These are phyloP conservation scores for Polymixis flavicincta DNA, from an alignment of 2,888 invertebrate species.

Conservation along the genomic window DNA sequence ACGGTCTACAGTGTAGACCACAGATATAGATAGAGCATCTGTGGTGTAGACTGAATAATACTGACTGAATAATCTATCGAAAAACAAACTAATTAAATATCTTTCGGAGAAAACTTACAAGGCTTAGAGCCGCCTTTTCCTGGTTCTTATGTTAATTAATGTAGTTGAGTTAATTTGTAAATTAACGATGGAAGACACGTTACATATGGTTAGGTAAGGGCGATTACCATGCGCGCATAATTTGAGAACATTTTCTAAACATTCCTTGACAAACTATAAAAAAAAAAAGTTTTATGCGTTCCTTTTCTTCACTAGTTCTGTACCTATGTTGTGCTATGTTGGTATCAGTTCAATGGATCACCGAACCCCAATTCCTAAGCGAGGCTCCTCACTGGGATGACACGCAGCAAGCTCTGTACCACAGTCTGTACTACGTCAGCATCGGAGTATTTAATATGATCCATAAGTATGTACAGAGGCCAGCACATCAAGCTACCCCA, in stretches of 20 bases:
- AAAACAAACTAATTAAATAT: neutral
- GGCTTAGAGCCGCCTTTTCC: neutral
- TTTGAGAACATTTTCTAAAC: neutral
- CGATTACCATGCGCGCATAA: neutral
- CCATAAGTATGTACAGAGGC: no score
- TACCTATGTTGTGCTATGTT: constrained; percentile 71
- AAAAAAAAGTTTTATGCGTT: neutral
- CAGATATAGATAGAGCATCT: no score
- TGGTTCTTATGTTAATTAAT: neutral
- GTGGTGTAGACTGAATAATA: no score
- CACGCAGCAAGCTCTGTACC: no score
- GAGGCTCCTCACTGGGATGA: constrained; percentile 94
- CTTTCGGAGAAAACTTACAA: neutral
- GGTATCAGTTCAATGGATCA: constrained; percentile 83
- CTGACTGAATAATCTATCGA: neutral
- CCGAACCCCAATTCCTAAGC: constrained; percentile 88
- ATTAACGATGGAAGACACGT: neutral
- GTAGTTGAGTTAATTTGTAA: neutral
- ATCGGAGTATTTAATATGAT: constrained; percentile 85
- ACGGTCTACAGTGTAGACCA: no score
- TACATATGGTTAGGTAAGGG: no score
- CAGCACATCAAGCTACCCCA: no score
- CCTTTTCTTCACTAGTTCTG: neutral
- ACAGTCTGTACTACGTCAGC: constrained; percentile 92
- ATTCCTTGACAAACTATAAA: neutral